Evolutionary conservation across 53 echinoderm and acorn worm genomes (phyloP).

Genomic region (Paracentrotus lividus): DNA sequence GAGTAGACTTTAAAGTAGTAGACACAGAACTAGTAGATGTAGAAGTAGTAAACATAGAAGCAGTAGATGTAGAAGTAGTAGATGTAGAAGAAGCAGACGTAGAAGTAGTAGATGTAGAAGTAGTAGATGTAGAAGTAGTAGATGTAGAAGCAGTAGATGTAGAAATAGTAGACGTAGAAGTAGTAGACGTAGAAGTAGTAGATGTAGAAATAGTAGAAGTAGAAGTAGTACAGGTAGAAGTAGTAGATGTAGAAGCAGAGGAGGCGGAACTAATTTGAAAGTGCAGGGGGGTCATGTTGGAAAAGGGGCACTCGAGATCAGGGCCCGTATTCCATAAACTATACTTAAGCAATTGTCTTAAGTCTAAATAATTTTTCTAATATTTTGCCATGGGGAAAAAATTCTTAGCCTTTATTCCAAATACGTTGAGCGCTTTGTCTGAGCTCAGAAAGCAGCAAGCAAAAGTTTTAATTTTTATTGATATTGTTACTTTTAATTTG

Average conservation of each 20-base stretch:
- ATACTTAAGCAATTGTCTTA: too few relatives aligned
- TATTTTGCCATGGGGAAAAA: too few relatives aligned
- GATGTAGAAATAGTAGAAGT: neutral
- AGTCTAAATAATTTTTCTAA: too few relatives aligned
- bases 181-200: neutral
- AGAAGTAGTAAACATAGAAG: slow-evolving; percentile 13
- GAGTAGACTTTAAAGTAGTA: neutral
- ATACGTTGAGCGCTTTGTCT: too few relatives aligned
- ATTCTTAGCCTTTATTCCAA: too few relatives aligned
- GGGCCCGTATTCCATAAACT: too few relatives aligned
- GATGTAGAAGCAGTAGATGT: slow-evolving; percentile 17
- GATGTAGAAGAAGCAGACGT: slow-evolving; percentile 6
- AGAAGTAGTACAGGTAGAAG: neutral
- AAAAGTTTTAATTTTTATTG: too few relatives aligned
- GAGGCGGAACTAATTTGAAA: neutral
- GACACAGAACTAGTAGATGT: neutral
- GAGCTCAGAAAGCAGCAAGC: too few relatives aligned
- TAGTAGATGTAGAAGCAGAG: neutral
- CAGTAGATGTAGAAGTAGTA: neutral
- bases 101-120: neutral
- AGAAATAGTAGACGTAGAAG: neutral
- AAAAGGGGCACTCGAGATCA: too few relatives aligned
- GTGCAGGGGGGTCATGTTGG: too few relatives aligned
- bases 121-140: slow-evolving; percentile 13
- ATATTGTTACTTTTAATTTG: too few relatives aligned